Percentiles rank a stretch among this genome's conserved stretches.
Conservation (phyloP, 2,113 vertebrate genomes). For the Mesoclemmys tuberculata region DNA sequence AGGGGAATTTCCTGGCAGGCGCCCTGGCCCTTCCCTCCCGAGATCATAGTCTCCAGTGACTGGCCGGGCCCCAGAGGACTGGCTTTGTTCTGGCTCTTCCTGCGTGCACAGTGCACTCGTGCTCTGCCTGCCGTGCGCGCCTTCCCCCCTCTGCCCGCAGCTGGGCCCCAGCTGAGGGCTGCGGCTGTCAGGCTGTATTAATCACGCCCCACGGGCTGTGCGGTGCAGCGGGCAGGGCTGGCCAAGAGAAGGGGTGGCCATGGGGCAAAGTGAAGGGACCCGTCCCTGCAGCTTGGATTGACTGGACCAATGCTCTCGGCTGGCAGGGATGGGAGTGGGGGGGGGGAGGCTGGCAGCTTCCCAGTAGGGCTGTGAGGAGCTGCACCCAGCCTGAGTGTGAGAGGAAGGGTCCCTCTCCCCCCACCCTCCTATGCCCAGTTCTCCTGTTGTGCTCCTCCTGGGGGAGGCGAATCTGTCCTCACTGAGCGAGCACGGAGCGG, state of each 20-base stretch:
- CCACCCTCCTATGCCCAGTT: neutral
- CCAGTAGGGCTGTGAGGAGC: neutral
- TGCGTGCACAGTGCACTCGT: neutral
- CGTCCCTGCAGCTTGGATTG: neutral
- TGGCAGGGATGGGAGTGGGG: neutral
- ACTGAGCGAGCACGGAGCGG: rapidly evolving
- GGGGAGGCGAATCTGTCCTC: rapidly evolving
- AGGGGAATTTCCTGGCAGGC: neutral
- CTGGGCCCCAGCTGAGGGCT: neutral
- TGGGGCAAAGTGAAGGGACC: rapidly evolving
- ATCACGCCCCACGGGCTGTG: rapidly evolving
- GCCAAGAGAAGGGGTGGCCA: neutral
- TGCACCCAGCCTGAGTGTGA: neutral
- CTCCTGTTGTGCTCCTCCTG: too few relatives aligned
- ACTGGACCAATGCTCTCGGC: neutral
- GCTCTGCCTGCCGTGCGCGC: rapidly evolving
- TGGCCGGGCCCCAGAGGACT: rapidly evolving
- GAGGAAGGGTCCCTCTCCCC: neutral
- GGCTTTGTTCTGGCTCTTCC: neutral
- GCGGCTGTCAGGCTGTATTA: neutral
- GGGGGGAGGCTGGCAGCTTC: too few relatives aligned
- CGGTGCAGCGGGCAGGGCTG: too few relatives aligned
- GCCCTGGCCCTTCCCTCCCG: neutral
- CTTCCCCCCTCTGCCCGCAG: rapidly evolving
- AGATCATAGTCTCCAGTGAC: neutral